These are phyloP conservation scores for Gandaritis pyraliata DNA, from an alignment of 2,888 invertebrate species.

Conservation along the genomic window DNA sequence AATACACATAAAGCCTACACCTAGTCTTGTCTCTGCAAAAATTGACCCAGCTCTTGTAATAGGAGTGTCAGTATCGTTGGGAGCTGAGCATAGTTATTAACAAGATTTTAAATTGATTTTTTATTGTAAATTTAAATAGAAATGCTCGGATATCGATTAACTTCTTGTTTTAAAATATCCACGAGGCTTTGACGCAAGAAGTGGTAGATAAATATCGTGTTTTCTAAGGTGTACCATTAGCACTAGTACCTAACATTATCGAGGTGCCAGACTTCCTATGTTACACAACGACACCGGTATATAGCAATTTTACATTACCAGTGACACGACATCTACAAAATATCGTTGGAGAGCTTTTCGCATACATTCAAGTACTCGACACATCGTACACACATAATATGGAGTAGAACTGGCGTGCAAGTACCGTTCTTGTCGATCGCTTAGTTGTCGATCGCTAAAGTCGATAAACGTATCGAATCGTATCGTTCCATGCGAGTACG, in stretches of 20 bases:
- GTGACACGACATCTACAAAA: too few species aligned
- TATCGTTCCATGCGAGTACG: too few species aligned
- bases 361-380: too few species aligned
- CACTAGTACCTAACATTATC: not conserved
- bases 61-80: constrained; percentile 24
- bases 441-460: too few species aligned
- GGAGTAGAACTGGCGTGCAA: too few species aligned
- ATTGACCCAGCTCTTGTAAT: constrained; percentile 7
- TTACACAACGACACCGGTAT: too few species aligned
- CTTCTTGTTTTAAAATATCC: constrained; percentile 24
- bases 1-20: not conserved
- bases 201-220: constrained; percentile 7
- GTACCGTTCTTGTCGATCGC: too few species aligned
- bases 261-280: not conserved
- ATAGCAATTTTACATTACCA: too few species aligned
- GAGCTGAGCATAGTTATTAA: constrained; percentile 48
- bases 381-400: too few species aligned
- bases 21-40: not conserved
- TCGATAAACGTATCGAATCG: too few species aligned
- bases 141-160: constrained; percentile 27
- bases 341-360: too few species aligned
- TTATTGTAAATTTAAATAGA: constrained; percentile 24
- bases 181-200: constrained; percentile 12
- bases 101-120: constrained; percentile 27
- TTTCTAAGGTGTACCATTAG: constrained; percentile 5